phyloP scores from a whole-genome alignment of 2,888 invertebrate genomes.

The Yponomeuta cagnagella region DNA sequence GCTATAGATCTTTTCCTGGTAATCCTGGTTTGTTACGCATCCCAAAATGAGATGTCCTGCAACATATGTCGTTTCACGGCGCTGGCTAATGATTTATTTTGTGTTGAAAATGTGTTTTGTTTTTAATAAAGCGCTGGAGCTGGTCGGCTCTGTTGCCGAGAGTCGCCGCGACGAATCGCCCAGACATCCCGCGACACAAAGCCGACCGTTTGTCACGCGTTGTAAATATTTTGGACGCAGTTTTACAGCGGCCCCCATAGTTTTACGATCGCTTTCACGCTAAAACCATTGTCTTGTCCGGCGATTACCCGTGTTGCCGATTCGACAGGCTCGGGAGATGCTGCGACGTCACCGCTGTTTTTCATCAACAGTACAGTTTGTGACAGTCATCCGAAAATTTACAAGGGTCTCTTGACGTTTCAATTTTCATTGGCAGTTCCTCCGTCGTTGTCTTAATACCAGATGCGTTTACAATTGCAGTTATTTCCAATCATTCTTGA shows the following conservation, averaged over 20 bases:
- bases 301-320: constrained; percentile 40
- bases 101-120: constrained; percentile 1
- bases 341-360: constrained; percentile 23
- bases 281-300: constrained; percentile 56
- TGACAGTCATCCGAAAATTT: neutral
- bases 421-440: neutral
- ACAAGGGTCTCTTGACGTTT: neutral
- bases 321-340: constrained; percentile 48
- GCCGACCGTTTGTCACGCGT: constrained; percentile 64
- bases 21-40: too few relatives aligned
- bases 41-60: neutral
- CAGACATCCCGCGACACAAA: constrained; percentile 68
- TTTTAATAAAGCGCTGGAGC: neutral
- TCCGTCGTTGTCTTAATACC: too few relatives aligned
- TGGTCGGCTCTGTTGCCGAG: constrained; percentile 36
- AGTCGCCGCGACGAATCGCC: constrained; percentile 60
- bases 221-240: constrained; percentile 72
- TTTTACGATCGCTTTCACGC: constrained; percentile 67
- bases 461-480: too few relatives aligned
- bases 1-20: too few relatives aligned
- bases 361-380: neutral
- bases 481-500: too few relatives aligned
- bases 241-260: constrained; percentile 55
- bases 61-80: neutral
- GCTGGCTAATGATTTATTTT: neutral